Evolutionary conservation across 2,113 vertebrate species (phyloP), one percentile per base, ranked within the genome.

Genomic region (Tenebrosternarchus preto): DNA sequence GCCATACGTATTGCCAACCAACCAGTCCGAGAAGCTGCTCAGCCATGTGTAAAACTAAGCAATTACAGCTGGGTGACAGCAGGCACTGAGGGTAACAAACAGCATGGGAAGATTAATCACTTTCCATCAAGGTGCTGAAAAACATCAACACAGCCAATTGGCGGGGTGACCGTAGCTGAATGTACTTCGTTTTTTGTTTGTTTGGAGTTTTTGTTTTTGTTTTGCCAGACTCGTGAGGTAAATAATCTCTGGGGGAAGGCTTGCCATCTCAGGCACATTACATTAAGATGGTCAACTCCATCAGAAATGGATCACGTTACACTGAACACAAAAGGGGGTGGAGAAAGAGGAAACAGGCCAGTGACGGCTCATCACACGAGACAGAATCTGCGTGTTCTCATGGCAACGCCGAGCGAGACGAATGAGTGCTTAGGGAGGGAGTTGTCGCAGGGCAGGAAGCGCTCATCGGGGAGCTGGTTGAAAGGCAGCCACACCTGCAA

Each of bases 31-130:
- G 76, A 36, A 53, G 77, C 33, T 25, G 60, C 71, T 71, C 81
- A 84, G 80, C 84, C 86, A 83, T 82, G 90, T 87, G 87, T 88
- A 91, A 92, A 92, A 91, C 85, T 64, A 89, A 85, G 76, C 87
- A 89, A 88, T 90, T 90, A 88, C 85, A 85, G 85, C 77, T 83
- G 67, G 80, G 81, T 85, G 85, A 87, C 88, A 88, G 87, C 75
- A 72, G 76, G 81, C 36, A 88, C 80, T 22, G 46, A 57, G 76
- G 75, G 64, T 78, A 88, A 88, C 77, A 77, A 64, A 80, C 57
- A 83, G 84, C 83, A 50, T 57, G 77, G 81, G 64, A 70, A 87
- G 68, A 82, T 63, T n/a, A 83, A 85, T 88, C 73, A 27, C 71
- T 67, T 73, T 80, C 80, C 64, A 53, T 82, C 73, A 63, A 60